These are phyloP conservation scores for Aegithalos caudatus DNA, from an alignment of 2,113 vertebrate genomes.

Conservation along the genomic window DNA sequence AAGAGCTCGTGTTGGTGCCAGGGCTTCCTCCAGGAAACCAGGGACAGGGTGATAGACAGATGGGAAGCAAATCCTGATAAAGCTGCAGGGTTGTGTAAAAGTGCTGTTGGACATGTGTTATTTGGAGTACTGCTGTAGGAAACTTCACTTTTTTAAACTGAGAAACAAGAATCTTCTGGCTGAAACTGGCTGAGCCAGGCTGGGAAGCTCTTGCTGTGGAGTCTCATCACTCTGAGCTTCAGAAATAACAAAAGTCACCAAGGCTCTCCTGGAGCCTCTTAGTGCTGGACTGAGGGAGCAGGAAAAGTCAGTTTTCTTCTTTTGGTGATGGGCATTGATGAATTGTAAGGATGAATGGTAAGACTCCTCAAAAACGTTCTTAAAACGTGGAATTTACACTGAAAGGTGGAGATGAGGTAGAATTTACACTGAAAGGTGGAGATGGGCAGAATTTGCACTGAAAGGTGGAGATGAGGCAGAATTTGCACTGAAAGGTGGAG, in stretches of 20 bases:
- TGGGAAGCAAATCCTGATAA: not conserved
- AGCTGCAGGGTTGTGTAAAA: not conserved
- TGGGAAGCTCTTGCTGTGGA: not conserved
- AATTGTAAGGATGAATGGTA: not conserved
- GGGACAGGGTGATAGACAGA: not conserved
- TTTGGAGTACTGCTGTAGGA: not conserved
- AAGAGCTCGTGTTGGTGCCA: not conserved
- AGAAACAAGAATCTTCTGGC: not conserved
- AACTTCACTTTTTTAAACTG: not conserved
- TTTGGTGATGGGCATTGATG: not conserved
- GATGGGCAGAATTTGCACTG: not conserved
- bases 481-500: not conserved
- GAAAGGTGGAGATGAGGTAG: not conserved
- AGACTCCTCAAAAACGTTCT: fast-evolving
- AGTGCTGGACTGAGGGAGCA: fast-evolving
- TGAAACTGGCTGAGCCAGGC: not conserved
- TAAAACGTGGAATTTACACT: not conserved
- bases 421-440: not conserved
- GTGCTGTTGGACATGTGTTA: not conserved
- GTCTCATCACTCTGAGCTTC: not conserved
- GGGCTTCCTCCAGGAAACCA: not conserved
- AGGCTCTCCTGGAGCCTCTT: not conserved
- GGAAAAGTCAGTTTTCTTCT: not conserved
- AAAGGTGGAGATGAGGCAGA: not conserved
- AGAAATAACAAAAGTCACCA: not conserved